Evolutionary conservation across 2,113 vertebrate genomes (phyloP).

Genomic region (Meleagris gallopavo): DNA sequence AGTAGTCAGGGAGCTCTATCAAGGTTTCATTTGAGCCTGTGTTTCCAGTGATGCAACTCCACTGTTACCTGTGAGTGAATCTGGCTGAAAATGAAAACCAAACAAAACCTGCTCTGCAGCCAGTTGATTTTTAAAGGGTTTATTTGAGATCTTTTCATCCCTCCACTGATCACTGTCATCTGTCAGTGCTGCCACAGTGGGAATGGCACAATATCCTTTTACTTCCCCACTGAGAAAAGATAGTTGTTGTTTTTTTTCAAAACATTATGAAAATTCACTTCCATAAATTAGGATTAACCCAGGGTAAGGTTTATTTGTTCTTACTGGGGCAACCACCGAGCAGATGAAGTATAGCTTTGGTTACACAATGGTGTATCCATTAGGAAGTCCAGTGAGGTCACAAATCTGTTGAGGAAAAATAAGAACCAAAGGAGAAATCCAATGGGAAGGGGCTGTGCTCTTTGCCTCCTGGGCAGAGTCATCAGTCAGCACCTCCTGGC

Average conservation of each 20-base stretch:
- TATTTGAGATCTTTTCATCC: background rate
- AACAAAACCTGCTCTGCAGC: background rate
- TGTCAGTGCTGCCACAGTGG: background rate
- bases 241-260: background rate
- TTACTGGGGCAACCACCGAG: background rate
- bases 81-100: background rate
- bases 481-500: background rate
- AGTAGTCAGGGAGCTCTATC: background rate
- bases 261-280: background rate
- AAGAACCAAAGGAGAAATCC: background rate
- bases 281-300: background rate
- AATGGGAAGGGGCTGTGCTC: background rate
- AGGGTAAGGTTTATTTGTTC: background rate
- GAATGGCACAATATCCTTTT: background rate
- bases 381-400: background rate
- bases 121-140: background rate
- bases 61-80: background rate
- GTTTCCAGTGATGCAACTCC: background rate
- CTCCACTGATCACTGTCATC: background rate
- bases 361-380: background rate
- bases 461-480: background rate
- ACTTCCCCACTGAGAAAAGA: background rate
- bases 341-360: background rate
- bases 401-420: background rate
- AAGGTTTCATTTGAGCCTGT: background rate